phyloP scores from a whole-genome alignment of 2,888 invertebrate genomes.

The Aleiodes testaceus region DNA sequence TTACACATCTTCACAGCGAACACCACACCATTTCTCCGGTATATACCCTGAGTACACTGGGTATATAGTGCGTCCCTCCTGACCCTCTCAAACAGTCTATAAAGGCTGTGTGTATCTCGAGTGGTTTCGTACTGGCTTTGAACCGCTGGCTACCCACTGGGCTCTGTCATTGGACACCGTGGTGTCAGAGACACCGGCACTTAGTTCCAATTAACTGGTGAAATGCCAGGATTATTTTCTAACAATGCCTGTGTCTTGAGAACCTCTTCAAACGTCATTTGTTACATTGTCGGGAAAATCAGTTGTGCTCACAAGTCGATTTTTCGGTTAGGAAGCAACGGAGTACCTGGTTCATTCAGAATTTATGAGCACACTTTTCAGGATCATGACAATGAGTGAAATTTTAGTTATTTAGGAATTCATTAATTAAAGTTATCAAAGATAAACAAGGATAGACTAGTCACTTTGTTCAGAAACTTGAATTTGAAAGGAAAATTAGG shows the following conservation, averaged over 20 bases:
- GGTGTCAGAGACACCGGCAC: conserved; percentile 36
- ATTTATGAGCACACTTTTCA: no score
- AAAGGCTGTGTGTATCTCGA: conserved; percentile 16
- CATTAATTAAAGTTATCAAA: no score
- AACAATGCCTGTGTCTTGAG: background rate
- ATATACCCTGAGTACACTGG: conserved; percentile 9
- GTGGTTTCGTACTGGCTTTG: conserved; percentile 25
- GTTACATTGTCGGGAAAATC: conserved; percentile 16
- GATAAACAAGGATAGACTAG: no score
- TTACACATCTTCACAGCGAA: conserved; percentile 15
- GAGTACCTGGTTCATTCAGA: no score
- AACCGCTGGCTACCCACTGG: conserved; percentile 3
- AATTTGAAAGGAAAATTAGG: no score
- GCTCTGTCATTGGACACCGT: conserved; percentile 28
- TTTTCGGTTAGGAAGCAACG: no score
- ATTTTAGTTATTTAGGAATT: no score
- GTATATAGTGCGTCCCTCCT: conserved; percentile 2
- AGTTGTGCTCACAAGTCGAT: background rate
- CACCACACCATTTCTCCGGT: background rate
- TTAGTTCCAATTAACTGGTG: conserved; percentile 21
- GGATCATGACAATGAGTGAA: no score
- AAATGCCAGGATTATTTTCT: background rate
- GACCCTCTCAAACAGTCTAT: conserved; percentile 31
- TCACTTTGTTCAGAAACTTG: no score
- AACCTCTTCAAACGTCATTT: conserved; percentile 13